Base-by-base conservation (phyloP, 2,113 vertebrate genomes). In the Carassius gibelio region DNA sequence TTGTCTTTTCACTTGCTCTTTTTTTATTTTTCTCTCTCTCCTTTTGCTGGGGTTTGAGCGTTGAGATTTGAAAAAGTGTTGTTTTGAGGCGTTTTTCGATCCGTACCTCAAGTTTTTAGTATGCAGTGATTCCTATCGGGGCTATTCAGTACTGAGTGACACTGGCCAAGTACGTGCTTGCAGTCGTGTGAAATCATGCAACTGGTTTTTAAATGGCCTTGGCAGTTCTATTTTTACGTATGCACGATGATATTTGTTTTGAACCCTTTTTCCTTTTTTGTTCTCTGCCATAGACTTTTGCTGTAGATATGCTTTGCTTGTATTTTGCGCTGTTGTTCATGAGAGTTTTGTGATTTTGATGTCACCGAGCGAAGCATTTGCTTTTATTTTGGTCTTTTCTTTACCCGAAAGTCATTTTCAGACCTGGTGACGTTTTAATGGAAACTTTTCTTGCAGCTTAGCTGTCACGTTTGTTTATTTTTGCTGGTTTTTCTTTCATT, bases 361-460 rank as follows among this genome's bases (percentile, higher is more conserved):
- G 90, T 93, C 95, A 95, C 94, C 94, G 93, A 94, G 94, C 94
- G 91, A 95, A 72, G 88, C 93, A 90, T 87, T 93, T 95, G 92
- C 94, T 96, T 96, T 97, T 94, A 93, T 94, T 92, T 87, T 94
- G 80, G 88, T 94, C 94, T 94, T 94, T 95, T 95, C 91, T 92
- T 92, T 92, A 74, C 45, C 64, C 42, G 8, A 48, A 88, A 91
- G 85, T 93, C 90, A 21, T 94, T 94, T 94, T 95, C 91, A 95
- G 93, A 93, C 92, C 90, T 93, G 93, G 26, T 93, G 93, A 89
- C 92, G 89, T 95, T 96, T 96, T 97, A 97, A 97, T 87, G 80
- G 94, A 94, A 96, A 97, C 95, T 97, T 98, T 98, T 98, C 96
- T 98, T 97, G 94, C 95, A 97, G 96, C 91, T 89, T 93, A 94